A percentile compares a stretch with the other conserved stretches of the same genome.
Conservation (phyloP, 2,797 vertebrate species). For the Poecile montanus region DNA sequence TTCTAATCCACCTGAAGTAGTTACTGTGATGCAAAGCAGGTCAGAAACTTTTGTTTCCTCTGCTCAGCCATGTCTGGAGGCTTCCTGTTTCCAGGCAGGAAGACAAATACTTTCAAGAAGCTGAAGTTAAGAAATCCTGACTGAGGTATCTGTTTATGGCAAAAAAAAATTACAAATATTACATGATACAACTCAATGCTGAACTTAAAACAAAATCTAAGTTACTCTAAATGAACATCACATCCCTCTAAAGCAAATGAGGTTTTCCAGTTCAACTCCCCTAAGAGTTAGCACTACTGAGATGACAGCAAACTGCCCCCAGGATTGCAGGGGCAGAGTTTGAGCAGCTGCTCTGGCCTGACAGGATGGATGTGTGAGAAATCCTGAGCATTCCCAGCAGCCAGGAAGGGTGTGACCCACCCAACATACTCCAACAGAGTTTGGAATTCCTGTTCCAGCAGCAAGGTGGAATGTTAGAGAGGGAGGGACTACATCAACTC, state of each 20-base stretch:
- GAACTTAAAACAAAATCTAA: neutral
- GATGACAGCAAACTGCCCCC: neutral
- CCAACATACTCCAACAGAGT: neutral
- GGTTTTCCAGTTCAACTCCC: conserved; percentile 40
- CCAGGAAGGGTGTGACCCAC: neutral
- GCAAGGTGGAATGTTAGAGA: neutral
- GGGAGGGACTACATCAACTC: neutral
- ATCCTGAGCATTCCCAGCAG: neutral
- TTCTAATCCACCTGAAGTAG: conserved; percentile 3
- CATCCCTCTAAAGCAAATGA: neutral
- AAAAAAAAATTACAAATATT: neutral
- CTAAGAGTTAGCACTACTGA: neutral
- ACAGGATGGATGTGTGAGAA: neutral
- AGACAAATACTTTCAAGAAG: conserved; percentile 9
- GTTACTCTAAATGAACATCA: conserved; percentile 2
- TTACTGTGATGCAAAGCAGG: neutral
- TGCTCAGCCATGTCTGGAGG: neutral
- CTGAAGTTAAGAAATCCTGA: conserved; percentile 45
- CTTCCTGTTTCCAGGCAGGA: neutral
- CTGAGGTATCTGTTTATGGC: conserved; percentile 55
- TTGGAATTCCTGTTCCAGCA: neutral
- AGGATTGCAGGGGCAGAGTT: neutral
- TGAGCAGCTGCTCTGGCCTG: neutral
- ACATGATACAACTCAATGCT: neutral
- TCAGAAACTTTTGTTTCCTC: neutral